These are phyloP conservation scores for Miniopterus natalensis DNA, from an alignment of 2,113 vertebrate species.

Conservation along the genomic window DNA sequence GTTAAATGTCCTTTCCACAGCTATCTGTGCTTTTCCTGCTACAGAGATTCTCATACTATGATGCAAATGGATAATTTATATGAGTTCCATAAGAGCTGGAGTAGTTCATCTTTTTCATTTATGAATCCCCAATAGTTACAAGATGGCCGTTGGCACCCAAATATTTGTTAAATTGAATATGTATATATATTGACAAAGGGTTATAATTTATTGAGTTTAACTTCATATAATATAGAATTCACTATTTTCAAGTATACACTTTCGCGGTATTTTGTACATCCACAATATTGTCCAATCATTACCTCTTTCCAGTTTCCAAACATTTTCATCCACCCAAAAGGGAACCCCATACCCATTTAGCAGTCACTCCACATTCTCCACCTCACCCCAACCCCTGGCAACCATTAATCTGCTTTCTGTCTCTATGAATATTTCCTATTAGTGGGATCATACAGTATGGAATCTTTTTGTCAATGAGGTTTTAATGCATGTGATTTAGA, in stretches of 20 bases:
- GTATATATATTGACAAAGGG: background rate
- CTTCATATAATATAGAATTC: background rate
- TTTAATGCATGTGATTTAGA: background rate
- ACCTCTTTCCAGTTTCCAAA: background rate
- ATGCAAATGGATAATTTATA: background rate
- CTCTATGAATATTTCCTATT: background rate
- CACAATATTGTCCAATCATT: background rate
- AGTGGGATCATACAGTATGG: background rate
- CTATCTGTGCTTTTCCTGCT: background rate
- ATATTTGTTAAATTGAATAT: constrained; percentile 13
- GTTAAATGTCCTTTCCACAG: rapidly evolving
- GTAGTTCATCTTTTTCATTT: background rate
- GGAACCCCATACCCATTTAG: background rate
- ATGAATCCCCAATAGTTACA: background rate
- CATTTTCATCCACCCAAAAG: background rate
- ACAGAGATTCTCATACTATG: background rate
- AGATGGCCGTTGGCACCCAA: background rate
- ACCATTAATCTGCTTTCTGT: background rate
- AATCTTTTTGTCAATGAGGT: background rate
- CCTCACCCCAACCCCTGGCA: background rate
- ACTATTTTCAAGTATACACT: background rate
- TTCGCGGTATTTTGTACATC: background rate
- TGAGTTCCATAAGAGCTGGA: background rate
- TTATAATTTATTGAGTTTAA: constrained; percentile 23
- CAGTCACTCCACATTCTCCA: background rate